Evolutionary conservation across 2,113 vertebrate genomes (phyloP), one percentile per base, ranked within the genome.

Genomic region (Pygoscelis adeliae): DNA sequence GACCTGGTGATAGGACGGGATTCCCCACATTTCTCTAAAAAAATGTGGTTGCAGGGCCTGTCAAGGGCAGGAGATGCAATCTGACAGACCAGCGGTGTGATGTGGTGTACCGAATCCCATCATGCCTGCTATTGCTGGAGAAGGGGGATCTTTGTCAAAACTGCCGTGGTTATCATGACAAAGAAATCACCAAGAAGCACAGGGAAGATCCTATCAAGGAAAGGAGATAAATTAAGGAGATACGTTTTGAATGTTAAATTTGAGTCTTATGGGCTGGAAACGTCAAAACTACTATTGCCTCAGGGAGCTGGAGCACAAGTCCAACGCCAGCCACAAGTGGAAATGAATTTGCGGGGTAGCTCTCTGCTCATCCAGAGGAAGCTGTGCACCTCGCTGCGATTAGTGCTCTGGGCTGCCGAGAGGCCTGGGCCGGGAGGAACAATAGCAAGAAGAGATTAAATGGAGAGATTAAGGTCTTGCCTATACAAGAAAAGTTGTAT

Each of bases 401-500:
- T 66, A 80, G 78, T 15, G 89, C 81, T 94, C 73, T 77, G 53
- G 73, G 81, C 91, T 97, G 87, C 83, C 0, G 2, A 72, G 93
- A 69, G 78, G 83, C 93, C 65, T 4, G 5, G 61, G 89, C 93
- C 61, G 72, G 87, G 61, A 94, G 78, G 55, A 96, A 89, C 70
- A 96, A 84, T 56, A 87, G 91, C 81, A 77, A 94, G 73, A 56
- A 38, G 49, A 89, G 91, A 95, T 92, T 79, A 85, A 96, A 70
- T 42, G 2, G 22, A 72, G 77, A 93, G 89, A 97, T 97, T 96
- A 95, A 36, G 34, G 94, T 94, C 96, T 96, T 97, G 96, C 91
- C 97, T 97, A 89, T 82, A 94, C 94, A 96, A 76, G 95, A 95
- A 96, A 76, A 83, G 80, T 93, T 94, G 83, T 93, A 96, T 95